Evolutionary conservation across 2,113 vertebrate species (phyloP).

Genomic region (Rhinopithecus roxellana): DNA sequence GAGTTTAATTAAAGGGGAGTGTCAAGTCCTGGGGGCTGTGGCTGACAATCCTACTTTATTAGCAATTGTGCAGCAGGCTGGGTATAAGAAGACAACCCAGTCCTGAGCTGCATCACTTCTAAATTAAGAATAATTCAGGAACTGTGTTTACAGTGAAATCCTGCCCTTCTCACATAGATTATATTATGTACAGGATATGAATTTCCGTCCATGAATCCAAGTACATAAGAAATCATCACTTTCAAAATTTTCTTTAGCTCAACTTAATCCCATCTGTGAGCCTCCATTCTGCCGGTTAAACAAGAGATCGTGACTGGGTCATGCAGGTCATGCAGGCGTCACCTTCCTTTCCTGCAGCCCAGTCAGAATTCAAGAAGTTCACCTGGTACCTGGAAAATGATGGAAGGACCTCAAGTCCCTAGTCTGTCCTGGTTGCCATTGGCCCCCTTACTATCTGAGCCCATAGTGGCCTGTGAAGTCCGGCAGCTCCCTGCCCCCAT

Average conservation of each 20-base stretch:
- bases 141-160: not conserved
- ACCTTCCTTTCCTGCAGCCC: not conserved
- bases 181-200: not conserved
- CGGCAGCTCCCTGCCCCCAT: not conserved
- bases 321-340: not conserved
- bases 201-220: constrained; percentile 20
- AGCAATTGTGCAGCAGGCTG: not conserved
- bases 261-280: not conserved
- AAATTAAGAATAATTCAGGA: not conserved
- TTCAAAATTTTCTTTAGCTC: not conserved
- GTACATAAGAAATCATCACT: not conserved
- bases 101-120: not conserved
- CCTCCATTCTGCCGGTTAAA: not conserved
- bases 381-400: not conserved
- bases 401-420: not conserved
- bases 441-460: not conserved
- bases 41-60: not conserved
- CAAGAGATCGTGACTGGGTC: not conserved
- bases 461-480: not conserved
- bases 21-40: not conserved
- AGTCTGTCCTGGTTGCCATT: not conserved
- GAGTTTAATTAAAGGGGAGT: not conserved
- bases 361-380: constrained; percentile 21
- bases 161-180: not conserved
- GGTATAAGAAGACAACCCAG: not conserved